Base-by-base conservation (phyloP, 2,113 vertebrate genomes). In the Anolis sagrei region DNA sequence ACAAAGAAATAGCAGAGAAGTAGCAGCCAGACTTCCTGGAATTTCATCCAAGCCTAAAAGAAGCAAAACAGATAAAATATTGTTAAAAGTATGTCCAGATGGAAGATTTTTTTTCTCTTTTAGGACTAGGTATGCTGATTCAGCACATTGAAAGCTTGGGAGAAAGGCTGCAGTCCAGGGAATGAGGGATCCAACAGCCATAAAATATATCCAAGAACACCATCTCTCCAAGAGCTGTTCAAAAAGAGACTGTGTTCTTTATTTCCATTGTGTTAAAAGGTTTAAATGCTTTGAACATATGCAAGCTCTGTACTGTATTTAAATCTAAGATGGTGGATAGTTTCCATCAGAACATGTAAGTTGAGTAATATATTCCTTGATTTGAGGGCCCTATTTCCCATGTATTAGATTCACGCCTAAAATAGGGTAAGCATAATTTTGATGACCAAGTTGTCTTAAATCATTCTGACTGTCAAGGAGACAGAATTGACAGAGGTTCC, bases 141-240 rank as follows among this genome's bases (percentile, higher is more conserved):
- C 83, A 84, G 64, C 62, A 75, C 9, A 75, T 74, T 6, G 64
- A 32, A 80, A 34, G 64, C 39, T 80, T 81, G 16, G 76, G 54
- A 9, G 18, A 2, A 32, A 32, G 16, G 23, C 36, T 62, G 27
- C 8, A 23, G 14, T 64, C 36, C 29, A 64, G 39, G 39, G 36
- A 86, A 75, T 48, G 19, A 61, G 19, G 21, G 7, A 36, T 70
- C 25, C 25, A 39, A 13, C 48, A 70, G 32, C 49, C 70, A 36
- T 76, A 49, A 34, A 84, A 64, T 76, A 6, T 23, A 76, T 77
- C 36, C 25, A 74, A 23, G 69, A 82, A 54, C 11, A 54, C 75
- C 16, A 7, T 10, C 34, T 19, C 34, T 16, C 6, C n/a, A 84
- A 58, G 54, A 58, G 81, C 49, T 73, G 23, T n/a, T 61, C 18